Conservation (phyloP, 37 sponge, comb jelly and placozoan species). For the Cliona cf. orientalis region DNA sequence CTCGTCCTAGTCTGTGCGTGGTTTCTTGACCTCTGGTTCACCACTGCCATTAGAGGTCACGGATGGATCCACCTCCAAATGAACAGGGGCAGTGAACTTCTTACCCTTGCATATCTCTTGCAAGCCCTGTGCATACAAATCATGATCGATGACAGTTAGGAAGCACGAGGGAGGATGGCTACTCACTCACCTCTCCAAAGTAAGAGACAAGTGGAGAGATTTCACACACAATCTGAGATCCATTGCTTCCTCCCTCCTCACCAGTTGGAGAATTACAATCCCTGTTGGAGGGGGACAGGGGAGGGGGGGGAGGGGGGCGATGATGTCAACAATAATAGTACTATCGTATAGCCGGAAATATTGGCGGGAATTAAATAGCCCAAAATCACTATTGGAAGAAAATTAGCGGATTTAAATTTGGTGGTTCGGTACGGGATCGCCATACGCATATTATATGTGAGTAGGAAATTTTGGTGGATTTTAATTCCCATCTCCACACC, state of each 20-base stretch:
- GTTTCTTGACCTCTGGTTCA: neutral
- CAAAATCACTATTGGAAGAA: no score
- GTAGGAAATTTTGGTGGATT: no score
- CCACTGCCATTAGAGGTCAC: neutral
- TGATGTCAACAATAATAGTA: no score
- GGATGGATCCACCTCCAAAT: neutral
- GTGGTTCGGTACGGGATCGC: no score
- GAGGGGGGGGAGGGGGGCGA: no score
- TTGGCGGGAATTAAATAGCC: no score
- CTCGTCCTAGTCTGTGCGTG: neutral
- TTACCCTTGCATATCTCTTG: conserved; percentile 37
- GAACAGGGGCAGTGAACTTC: conserved; percentile 40
- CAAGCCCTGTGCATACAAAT: conserved; percentile 27
- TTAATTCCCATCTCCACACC: no score
- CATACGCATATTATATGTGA: no score
- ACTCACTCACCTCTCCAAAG: conserved; percentile 83
- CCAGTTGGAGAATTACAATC: no score
- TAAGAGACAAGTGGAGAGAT: conserved; percentile 89
- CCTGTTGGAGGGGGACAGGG: no score
- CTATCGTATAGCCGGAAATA: no score
- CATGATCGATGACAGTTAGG: neutral
- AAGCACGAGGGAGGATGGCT: neutral
- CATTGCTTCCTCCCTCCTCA: conserved; percentile 3
- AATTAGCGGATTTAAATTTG: no score
- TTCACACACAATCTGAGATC: conserved; percentile 71